Base-by-base conservation (phyloP, 2,797 vertebrate species). In the Anguilla marmorata region DNA sequence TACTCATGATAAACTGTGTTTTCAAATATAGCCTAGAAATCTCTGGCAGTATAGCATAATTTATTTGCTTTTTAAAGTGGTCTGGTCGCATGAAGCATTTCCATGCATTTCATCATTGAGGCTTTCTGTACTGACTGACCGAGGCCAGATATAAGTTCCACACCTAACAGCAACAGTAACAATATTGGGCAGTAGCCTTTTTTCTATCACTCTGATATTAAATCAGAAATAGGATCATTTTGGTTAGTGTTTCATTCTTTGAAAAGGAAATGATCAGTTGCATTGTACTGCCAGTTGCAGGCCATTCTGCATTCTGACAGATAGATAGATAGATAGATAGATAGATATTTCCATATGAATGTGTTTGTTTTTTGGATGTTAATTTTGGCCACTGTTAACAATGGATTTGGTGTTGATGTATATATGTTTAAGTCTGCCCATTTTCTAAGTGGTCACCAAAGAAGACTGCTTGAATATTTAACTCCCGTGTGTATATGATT, bases 141-240 rank as follows among this genome's bases (percentile, higher is more conserved):
- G 91, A 94, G 92, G 91, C 88, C 86, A 89, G 90, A 91, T 94
- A 95, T 95, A 96, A 94, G 95, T 92, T 93, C 84, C 91, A 88
- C 83, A 89, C 74, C 63, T 92, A 93, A 93, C 92, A 92, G 92
- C 90, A 91, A 90, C 85, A 89, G 16, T 41, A 37, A 16, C 30
- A 33, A 45, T 79, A 33, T 21, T 45, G 2, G 12, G 3, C 12
- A 41, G 14, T 19, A 33, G 16, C 74, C 33, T 79, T 41, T 69
- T 27, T 69, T 52, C 50, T 69, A 69, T n/a, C 63, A n/a, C 14
- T 76, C 0, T 33, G 37, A 14, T 33, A 16, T 8, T 12, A 37
- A 37, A 37, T 76, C 72, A 76, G 72, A 33, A 33, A 76, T 45
- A 80, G 33, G 37, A 21, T 3, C 14, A 24, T 19, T 80, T 80